Percentiles rank a stretch among this genome's conserved stretches.
Evolutionary conservation across 2,797 vertebrate species (phyloP).

Genomic region (Phataginus tricuspis): DNA sequence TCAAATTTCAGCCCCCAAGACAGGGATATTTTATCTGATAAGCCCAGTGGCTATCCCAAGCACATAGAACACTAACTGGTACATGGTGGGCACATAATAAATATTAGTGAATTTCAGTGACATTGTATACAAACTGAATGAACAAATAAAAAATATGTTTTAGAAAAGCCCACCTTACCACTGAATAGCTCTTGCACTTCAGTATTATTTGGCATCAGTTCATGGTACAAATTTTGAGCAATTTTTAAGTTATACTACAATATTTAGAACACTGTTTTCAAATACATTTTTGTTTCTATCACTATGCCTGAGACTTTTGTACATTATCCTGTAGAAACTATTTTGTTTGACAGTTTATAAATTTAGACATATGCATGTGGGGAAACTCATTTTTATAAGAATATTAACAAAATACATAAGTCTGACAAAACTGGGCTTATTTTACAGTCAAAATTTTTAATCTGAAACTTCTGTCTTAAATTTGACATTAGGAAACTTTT

Average conservation of each 20-base stretch:
- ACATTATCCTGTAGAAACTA: neutral
- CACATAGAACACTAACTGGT: neutral
- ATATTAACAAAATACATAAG: neutral
- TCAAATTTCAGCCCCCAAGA: neutral
- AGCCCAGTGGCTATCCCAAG: neutral
- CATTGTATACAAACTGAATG: neutral
- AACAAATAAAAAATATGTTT: neutral
- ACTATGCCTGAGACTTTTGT: constrained; percentile 11
- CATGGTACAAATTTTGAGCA: neutral
- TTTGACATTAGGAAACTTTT: too few relatives aligned
- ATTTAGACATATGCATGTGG: neutral
- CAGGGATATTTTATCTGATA: neutral
- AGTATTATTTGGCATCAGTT: neutral
- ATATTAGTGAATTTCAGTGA: neutral
- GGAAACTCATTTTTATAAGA: neutral
- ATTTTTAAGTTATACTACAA: neutral
- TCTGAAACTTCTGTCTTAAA: constrained; percentile 17
- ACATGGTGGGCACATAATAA: neutral
- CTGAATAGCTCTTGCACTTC: neutral
- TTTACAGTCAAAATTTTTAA: neutral
- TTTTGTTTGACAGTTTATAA: neutral
- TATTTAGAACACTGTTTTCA: neutral
- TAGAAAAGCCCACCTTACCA: neutral
- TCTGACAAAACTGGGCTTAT: neutral
- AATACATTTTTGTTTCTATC: neutral